Percentiles rank a stretch among this genome's conserved stretches.
Evolutionary conservation across 1,140 invertebrate genomes (phyloP).

Genomic region (Drosophila murphyi): DNA sequence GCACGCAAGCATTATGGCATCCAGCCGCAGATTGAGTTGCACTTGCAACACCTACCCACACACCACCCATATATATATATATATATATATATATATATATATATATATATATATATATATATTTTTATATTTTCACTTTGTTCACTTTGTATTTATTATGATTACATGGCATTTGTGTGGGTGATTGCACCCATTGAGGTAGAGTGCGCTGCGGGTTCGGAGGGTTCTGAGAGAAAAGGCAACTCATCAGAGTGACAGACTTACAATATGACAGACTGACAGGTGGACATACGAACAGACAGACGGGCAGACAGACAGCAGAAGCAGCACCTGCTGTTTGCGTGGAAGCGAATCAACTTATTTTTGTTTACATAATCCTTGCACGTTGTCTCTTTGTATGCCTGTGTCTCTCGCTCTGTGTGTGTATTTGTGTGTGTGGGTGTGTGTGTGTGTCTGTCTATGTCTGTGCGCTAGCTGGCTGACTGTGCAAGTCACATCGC

Average conservation of each 20-base stretch:
- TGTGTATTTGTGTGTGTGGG: constrained; percentile 2
- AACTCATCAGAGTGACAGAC: constrained; percentile 34
- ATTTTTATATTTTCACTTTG: background rate
- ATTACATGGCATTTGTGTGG: constrained; percentile 52
- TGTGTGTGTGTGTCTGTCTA: constrained; percentile 10
- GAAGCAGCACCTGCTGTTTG: constrained; percentile 6
- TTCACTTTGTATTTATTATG: constrained; percentile 42
- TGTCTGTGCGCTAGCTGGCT: background rate
- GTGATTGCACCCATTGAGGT: constrained; percentile 75
- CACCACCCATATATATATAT: background rate
- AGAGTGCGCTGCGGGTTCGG: constrained; percentile 12
- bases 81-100: no score
- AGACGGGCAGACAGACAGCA: constrained; percentile 4
- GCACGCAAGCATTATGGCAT: constrained; percentile 25
- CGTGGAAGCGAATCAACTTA: constrained; percentile 48
- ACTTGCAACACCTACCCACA: constrained; percentile 9
- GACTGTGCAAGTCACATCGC: constrained; percentile 24
- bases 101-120: background rate
- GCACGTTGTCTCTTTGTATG: constrained; percentile 63
- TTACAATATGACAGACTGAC: constrained; percentile 12
- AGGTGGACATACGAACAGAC: background rate
- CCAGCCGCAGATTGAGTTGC: constrained; percentile 20
- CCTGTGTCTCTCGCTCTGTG: background rate
- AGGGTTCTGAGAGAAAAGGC: constrained; percentile 25
- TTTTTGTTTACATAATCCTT: constrained; percentile 82